Conservation (phyloP, 2,888 invertebrate genomes). For the Drosophila cracens region DNA sequence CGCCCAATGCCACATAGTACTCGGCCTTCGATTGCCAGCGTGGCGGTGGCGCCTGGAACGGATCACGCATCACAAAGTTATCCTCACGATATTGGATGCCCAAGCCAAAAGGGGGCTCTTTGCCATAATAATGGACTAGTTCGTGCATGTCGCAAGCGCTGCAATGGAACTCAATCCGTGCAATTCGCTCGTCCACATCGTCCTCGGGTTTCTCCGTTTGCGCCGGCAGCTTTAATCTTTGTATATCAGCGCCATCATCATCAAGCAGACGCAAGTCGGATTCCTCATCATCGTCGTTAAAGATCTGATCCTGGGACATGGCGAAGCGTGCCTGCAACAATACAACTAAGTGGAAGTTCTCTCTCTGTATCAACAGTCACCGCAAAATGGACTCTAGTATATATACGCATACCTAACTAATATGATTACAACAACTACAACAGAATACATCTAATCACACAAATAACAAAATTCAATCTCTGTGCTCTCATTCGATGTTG, state of each 20-base stretch:
- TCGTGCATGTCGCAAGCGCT: constrained; percentile 88
- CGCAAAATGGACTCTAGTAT: constrained; percentile 1
- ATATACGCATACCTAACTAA: constrained; percentile 1
- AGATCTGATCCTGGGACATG: constrained; percentile 28
- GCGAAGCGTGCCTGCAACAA: constrained; percentile 37
- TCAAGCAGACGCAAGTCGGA: constrained; percentile 44
- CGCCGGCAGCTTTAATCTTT: constrained; percentile 59
- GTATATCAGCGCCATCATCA: constrained; percentile 76
- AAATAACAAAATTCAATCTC: constrained; percentile 13
- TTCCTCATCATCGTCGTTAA: constrained; percentile 39
- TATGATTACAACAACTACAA: constrained; percentile 2
- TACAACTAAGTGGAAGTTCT: constrained; percentile 5
- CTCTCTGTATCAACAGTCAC: not conserved
- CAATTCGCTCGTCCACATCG: constrained; percentile 77
- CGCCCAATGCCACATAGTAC: constrained; percentile 89
- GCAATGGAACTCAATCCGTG: constrained; percentile 86
- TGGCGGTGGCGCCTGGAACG: constrained; percentile 89
- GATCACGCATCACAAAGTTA: constrained; percentile 93
- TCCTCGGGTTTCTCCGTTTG: constrained; percentile 8
- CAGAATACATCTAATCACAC: constrained; percentile 11
- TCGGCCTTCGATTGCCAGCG: constrained; percentile 88
- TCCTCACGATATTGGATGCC: constrained; percentile 89
- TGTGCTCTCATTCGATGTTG: constrained; percentile 63
- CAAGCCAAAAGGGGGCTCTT: constrained; percentile 90
- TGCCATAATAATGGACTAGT: constrained; percentile 91